Evolutionary conservation across 2,113 vertebrate species (phyloP), one percentile per base, ranked within the genome.

Genomic region (Platycercus adscitus): DNA sequence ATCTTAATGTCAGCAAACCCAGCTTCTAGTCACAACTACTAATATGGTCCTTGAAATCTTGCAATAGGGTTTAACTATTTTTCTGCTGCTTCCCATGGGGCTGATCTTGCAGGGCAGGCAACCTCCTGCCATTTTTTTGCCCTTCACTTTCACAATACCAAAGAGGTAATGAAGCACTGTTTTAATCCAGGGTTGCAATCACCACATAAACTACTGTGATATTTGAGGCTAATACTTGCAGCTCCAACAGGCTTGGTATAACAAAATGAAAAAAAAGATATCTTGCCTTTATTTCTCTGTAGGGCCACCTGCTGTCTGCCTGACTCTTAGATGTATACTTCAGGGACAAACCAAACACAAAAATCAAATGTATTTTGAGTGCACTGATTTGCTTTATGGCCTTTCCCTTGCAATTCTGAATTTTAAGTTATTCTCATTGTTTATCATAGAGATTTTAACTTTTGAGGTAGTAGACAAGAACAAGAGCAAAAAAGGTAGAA

Each of bases 321-420:
- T 44, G 69, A 49, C 56, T 91, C 79, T 92, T 11, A 81, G 73
- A 95, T 35, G 17, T 17, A 73, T 23, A 55, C 7, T 96, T 72
- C 41, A 17, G 83, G 86, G 86, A 88, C 44, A 81, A 80, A 92
- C 28, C 82, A 95, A 92, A 88, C 6, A 11, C 16, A 82, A 93
- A 94, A 85, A 91, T 81, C 78, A 91, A 94, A 94, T 37, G 13
- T 5, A 58, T 84, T 95, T 95, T 86, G 46, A 73, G 31, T 23
- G 49, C 37, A 63, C 58, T 89, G 21, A 86, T 66, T 87, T 94
- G 66, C 75, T 92, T 88, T 53, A 71, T 26, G 29, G 78, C 49
- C 41, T 88, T 91, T 53, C 58, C 60, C 41, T 29, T 72, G n/a
- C 20, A 26, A 63, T 20, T 55, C 29, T 35, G 26, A 47, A 86